Base-by-base conservation (phyloP, 2,888 invertebrate species). In the Formica aserva region DNA sequence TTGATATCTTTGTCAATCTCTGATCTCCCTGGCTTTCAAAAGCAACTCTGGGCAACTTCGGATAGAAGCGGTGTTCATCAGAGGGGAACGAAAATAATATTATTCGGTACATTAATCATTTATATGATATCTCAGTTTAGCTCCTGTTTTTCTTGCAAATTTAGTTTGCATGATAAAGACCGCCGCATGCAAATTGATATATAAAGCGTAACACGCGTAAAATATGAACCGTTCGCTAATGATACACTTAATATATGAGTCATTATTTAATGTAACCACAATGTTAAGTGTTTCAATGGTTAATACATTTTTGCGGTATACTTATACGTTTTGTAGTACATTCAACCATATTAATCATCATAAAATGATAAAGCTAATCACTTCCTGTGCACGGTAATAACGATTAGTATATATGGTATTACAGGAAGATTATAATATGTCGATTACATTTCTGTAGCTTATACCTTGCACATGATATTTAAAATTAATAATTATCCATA, bases 401-500 rank as follows among this genome's bases (percentile, higher is more conserved):
- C 52, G 52, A 32, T 48, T 18, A 65, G 35, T 15, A 5, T 65
- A 65, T 18, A 38, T 38, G n/a, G 4, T 26, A 29, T 38, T 38
- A 62, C 18, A 66, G 13, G 15, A 66, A 26, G 38, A n/a, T n/a
- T 38, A 66, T 55, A 55, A 38, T 8, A 52, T n/a, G 26, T 55
- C 41, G 5, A 77, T 55, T 41, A 22, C 32, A 75, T 63, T 41
- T 63, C 32, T 66, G 15, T 29, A 76, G 3, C 15, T 0, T 35
- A 18, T 48, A 15, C 32, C 18, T 6, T 32, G 3, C 11, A 22
- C 13, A 32, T 32, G 35, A 41, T 66, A 55, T 77, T 63, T 77
- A 38, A 55, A 66, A 77, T 66, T 66, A 66, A 77, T 77, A 52
- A 38, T 2, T n/a, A 38, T 38, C 38, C 5, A 5, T 52, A 55